Base-by-base conservation (phyloP, 1,140 invertebrate genomes). In the Caenorhabditis latens region DNA sequence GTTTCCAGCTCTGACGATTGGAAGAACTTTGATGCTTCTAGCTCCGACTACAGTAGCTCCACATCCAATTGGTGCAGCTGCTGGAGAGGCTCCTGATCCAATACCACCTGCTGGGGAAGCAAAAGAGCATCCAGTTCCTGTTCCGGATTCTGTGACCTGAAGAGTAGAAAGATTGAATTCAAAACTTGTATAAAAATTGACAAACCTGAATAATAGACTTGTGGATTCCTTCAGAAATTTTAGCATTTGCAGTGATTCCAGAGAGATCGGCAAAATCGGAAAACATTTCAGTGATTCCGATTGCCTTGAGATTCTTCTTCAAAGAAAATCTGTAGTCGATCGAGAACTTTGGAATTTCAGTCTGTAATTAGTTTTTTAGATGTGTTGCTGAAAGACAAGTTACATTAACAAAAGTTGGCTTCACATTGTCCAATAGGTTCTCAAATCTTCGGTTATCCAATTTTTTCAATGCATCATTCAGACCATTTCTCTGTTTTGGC, bases 181-280 rank as follows among this genome's bases (percentile, higher is more conserved):
- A 5, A 21, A 6, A 58, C 8, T n/a, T 21, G 1, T 53, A 53
- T n/a, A 19, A n/a, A 0, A 19, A 8, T 6, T 14, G 5, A 53
- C 8, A n/a, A 58, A 84, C 83, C 55, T 84, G 55, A 19, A 84
- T 61, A 3, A 65, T 3, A n/a, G 55, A 42, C 42, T 84, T 84
- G 21, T 46, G 43, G 11, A 43, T 84, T 42, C 40, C 83, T 19
- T 65, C 42, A 7, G 57, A 63, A 11, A 84, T 16, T 19, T 84
- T 84, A 4, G 58, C 21, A 21, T 43, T 43, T 16, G 63, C 50
- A 11, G 55, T 58, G n/a, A 84, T 84, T 84, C 83, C 83, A 43
- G 83, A 63, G 6, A 84, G 83, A 50, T 84, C 83, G 8, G 83
- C 83, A 13, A 46, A 24, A 16, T 84, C 61, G 21, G 83, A 53